Conservation (phyloP, 2,888 invertebrate species). For the Chydorus sphaericus region DNA sequence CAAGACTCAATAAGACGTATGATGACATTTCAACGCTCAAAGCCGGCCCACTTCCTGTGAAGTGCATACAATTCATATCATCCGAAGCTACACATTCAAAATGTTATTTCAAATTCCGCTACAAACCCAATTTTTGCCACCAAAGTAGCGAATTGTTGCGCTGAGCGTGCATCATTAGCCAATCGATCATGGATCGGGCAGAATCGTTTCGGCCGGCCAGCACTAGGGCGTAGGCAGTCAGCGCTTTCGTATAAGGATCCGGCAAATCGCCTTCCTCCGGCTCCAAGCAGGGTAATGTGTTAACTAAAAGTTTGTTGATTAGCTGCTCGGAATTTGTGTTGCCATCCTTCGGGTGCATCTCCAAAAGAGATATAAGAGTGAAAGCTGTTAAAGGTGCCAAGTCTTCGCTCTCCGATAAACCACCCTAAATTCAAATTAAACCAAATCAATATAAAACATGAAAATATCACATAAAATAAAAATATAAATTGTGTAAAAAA, state of each 20-base stretch:
- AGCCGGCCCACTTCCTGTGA: slow-evolving; percentile 28
- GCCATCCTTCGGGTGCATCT: slow-evolving; percentile 38
- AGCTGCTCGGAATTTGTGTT: slow-evolving; percentile 38
- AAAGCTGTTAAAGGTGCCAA: slow-evolving; percentile 51
- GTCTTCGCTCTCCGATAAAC: slow-evolving; percentile 23
- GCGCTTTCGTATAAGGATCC: slow-evolving; percentile 34
- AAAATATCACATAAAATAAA: slow-evolving; percentile 11
- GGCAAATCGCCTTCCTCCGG: slow-evolving; percentile 26
- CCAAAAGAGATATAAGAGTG: slow-evolving; percentile 47
- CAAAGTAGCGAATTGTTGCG: slow-evolving; percentile 34
- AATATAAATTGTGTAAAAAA: slow-evolving; percentile 6
- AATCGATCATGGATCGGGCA: slow-evolving; percentile 31
- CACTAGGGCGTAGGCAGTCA: slow-evolving; percentile 38
- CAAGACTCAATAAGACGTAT: slow-evolving; percentile 45
- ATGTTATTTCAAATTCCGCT: not conserved
- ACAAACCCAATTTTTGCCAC: slow-evolving; percentile 35
- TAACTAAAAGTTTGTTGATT: slow-evolving; percentile 13
- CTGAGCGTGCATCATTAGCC: slow-evolving; percentile 31
- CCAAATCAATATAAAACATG: slow-evolving; percentile 7
- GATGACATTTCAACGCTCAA: slow-evolving; percentile 52
- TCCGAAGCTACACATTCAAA: not conserved
- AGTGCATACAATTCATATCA: not conserved
- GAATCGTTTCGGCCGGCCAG: slow-evolving; percentile 33
- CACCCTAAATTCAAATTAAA: slow-evolving; percentile 23
- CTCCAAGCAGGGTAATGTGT: slow-evolving; percentile 12